Percentiles rank a stretch among this genome's conserved stretches.
Conservation (phyloP, 2,888 invertebrate species). For the Tachina grossa region DNA sequence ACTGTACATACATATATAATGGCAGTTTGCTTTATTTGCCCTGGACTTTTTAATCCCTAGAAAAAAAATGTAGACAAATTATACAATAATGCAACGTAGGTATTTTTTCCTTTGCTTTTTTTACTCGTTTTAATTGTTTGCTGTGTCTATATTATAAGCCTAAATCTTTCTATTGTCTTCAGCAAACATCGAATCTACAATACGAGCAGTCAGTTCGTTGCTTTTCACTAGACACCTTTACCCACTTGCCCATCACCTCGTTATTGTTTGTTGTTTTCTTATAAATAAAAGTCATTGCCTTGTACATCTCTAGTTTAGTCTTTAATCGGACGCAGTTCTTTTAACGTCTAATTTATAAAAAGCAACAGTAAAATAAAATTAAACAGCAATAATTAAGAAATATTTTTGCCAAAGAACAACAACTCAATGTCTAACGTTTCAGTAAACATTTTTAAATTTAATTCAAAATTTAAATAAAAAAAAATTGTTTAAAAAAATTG, state of each 20-base stretch:
- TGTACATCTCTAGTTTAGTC: constrained; percentile 56
- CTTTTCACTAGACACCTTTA: constrained; percentile 46
- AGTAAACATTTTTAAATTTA: constrained; percentile 58
- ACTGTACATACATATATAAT: too few relatives aligned
- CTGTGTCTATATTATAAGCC: constrained; percentile 26
- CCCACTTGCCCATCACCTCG: constrained; percentile 39
- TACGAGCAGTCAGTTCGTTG: constrained; percentile 46
- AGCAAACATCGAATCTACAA: constrained; percentile 21
- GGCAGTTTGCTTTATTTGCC: neutral
- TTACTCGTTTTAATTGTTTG: constrained; percentile 12
- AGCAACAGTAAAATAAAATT: constrained; percentile 14
- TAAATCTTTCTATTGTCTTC: constrained; percentile 40
- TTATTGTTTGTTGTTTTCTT: constrained; percentile 59
- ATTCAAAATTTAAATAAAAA: constrained; percentile 67
- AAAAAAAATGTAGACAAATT: constrained; percentile 16
- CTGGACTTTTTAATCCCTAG: neutral
- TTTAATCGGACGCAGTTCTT: constrained; percentile 65
- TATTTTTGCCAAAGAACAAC: constrained; percentile 35
- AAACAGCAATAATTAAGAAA: constrained; percentile 11
- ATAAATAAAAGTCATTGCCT: constrained; percentile 67
- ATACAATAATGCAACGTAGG: constrained; percentile 48
- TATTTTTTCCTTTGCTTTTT: constrained; percentile 18
- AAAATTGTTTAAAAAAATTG: constrained; percentile 35
- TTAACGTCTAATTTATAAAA: constrained; percentile 34
- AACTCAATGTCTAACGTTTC: constrained; percentile 64